Evolutionary conservation across 2,797 vertebrate genomes (phyloP), one percentile per base, ranked within the genome.

Genomic region (Rhynchotus rufescens): DNA sequence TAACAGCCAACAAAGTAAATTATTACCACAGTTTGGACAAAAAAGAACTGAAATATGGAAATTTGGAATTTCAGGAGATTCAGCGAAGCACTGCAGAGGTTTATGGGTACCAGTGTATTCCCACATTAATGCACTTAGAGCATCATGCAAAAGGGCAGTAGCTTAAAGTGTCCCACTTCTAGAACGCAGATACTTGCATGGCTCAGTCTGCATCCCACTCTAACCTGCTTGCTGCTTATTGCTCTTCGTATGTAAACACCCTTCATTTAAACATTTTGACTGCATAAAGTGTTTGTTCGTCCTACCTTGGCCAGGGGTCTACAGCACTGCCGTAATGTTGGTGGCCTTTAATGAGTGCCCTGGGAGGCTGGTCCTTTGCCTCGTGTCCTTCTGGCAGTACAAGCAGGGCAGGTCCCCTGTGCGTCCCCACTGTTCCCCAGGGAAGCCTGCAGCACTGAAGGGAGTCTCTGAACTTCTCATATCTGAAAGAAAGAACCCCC

Each of bases 291-390:
- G 16, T 26, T 19, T 42, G 10, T 45, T 15, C 73, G 38, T 56
- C 61, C 49, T 95, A 92, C 97, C 95, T 96, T 71, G 97, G 96
- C 89, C 95, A 91, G 30, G 57, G 42, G 20, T 96, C 89, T 96
- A 96, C 96, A 90, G 94, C 96, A 78, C 93, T 97, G 15, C 94
- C 83, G 40, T 96, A 96, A 90, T 91, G 96, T 32, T 80, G 61
- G 77, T 97, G 96, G 84, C 96, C 95, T 83, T 96, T 98, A 90
- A 96, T 64, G 95, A 95, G 93, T 82, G 86, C 54, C 7, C 28
- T 22, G 30, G 94, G 80, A 85, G 66, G 54, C 74, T 92, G 96
- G 40, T 44, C 62, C 71, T 94, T 97, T 74, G 74, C 91, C 92
- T 74, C 93, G 57, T 86, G 94, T 62, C 94, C 88, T 76, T 97